phyloP scores from a whole-genome alignment of 2,888 invertebrate genomes.

The Melanchra persicariae region DNA sequence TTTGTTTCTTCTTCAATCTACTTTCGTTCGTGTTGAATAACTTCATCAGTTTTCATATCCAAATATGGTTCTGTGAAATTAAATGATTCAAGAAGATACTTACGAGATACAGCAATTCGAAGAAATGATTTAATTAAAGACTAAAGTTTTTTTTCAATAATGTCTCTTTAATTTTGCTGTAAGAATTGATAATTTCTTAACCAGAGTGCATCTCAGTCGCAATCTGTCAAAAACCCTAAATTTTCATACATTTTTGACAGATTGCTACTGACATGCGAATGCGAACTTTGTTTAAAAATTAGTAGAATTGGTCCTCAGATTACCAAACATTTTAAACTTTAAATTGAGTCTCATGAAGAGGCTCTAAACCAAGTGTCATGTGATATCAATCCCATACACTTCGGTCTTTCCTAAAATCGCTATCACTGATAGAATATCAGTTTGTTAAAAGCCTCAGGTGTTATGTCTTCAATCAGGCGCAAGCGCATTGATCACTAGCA shows the following conservation, averaged over 20 bases:
- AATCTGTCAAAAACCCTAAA: no score
- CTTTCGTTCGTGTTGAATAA: slow-evolving; percentile 26
- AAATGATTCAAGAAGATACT: no score
- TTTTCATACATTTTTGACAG: no score
- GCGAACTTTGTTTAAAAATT: no score
- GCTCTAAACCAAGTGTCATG: neutral
- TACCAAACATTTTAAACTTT: no score
- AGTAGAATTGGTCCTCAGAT: no score
- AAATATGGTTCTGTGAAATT: slow-evolving; percentile 19
- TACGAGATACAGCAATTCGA: neutral
- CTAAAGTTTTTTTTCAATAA: neutral
- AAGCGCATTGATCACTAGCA: slow-evolving; percentile 41
- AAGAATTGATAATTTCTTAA: no score
- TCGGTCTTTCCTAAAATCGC: neutral
- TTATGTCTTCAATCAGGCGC: slow-evolving; percentile 8
- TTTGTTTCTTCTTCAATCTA: slow-evolving; percentile 28
- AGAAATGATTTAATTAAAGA: no score
- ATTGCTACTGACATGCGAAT: no score
- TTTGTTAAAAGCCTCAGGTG: no score
- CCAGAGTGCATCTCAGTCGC: no score
- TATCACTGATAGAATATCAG: neutral
- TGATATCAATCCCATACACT: neutral
- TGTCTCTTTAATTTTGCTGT: neutral
- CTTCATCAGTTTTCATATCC: slow-evolving; percentile 24
- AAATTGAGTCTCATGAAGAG: no score